phyloP scores from a whole-genome alignment of 1,140 invertebrate genomes.

The Procambarus virginalis region DNA sequence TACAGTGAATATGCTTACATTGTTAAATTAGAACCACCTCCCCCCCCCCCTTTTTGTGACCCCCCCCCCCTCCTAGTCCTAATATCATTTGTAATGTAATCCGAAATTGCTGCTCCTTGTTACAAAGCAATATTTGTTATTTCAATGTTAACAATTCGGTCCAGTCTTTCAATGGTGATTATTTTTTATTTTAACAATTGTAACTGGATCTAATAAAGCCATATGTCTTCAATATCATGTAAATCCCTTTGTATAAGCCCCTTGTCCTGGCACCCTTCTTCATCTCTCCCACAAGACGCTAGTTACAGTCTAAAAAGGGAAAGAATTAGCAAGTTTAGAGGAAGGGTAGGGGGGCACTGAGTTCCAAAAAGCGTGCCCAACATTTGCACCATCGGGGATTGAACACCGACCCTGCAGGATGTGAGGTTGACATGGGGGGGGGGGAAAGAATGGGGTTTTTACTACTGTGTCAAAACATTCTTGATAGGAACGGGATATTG shows the following conservation, averaged over 20 bases:
- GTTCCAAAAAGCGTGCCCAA: not conserved
- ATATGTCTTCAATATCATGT: not conserved
- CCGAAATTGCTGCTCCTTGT: not conserved
- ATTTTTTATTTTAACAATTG: not conserved
- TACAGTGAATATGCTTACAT: slow-evolving; percentile 3
- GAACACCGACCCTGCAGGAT: too few species aligned
- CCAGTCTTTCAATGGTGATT: not conserved
- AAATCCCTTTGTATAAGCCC: not conserved
- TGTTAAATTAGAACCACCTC: not conserved
- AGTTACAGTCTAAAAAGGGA: too few species aligned
- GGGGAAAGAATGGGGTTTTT: too few species aligned
- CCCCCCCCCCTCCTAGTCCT: not conserved
- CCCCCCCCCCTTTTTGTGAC: too few species aligned
- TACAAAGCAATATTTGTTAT: not conserved
- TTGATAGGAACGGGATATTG: too few species aligned
- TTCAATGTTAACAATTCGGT: not conserved
- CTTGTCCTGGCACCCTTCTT: not conserved
- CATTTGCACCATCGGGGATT: too few species aligned
- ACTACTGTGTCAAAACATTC: too few species aligned
- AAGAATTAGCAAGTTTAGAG: not conserved
- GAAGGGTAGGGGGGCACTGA: not conserved
- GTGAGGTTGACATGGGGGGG: not conserved
- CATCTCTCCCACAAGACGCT: not conserved
- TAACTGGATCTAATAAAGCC: not conserved
- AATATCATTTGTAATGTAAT: not conserved